phyloP scores from a whole-genome alignment of 2,797 vertebrate species.

The Paramormyrops hopkinsi region DNA sequence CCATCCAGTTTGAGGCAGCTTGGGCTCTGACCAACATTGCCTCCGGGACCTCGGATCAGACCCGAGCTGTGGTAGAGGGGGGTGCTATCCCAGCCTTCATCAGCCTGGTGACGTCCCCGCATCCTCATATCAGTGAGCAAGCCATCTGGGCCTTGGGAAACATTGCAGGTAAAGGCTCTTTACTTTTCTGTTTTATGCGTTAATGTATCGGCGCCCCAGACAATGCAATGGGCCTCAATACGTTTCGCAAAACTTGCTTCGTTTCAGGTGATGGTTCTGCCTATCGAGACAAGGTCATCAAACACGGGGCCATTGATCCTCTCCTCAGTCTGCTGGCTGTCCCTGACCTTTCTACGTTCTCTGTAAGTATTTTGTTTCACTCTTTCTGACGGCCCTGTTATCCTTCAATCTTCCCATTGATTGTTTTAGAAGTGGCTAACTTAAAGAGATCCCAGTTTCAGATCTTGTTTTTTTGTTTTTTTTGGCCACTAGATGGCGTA shows the following conservation, averaged over 20 bases:
- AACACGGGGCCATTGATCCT: conserved; percentile 79
- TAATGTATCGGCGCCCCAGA: background rate
- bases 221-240: background rate
- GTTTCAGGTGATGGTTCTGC: conserved; percentile 81
- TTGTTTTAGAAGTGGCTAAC: background rate
- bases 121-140: conserved; percentile 91
- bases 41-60: conserved; percentile 87
- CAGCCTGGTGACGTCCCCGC: conserved; percentile 74
- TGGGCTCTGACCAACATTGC: conserved; percentile 98
- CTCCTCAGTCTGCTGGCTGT: conserved; percentile 78
- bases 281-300: conserved; percentile 88
- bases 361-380: conserved; percentile 62
- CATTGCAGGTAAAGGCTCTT: conserved; percentile 75
- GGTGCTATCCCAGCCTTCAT: conserved; percentile 89
- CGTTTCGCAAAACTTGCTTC: background rate
- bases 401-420: background rate
- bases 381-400: background rate
- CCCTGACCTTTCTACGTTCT: conserved; percentile 74
- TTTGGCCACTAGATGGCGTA: conserved; percentile 38
- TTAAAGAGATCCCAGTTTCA: background rate
- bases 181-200: background rate
- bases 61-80: conserved; percentile 84
- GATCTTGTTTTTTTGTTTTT: fast-evolving
- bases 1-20: conserved; percentile 92
- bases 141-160: conserved; percentile 96